Conservation (phyloP, 2,113 vertebrate species). For the Platichthys stellatus region DNA sequence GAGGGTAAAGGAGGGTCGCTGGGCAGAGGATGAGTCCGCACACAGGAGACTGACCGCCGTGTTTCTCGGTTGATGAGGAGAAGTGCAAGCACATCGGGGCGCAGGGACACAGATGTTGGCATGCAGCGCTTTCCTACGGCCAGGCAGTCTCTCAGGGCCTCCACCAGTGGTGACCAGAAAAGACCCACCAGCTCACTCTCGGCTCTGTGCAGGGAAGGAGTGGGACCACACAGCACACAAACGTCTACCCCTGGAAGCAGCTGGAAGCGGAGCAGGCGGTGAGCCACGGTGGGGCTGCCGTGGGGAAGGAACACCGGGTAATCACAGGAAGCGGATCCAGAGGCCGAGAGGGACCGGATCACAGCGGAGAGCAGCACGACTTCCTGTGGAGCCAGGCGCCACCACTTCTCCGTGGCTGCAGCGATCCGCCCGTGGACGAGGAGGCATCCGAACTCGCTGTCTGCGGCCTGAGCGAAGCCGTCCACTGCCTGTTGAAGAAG, state of each 20-base stretch:
- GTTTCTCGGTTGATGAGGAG: constrained; percentile 88
- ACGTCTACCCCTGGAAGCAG: constrained; percentile 86
- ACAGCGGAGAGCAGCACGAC: constrained; percentile 86
- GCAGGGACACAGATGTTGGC: constrained; percentile 77
- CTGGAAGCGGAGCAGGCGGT: constrained; percentile 88
- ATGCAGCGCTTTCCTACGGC: constrained; percentile 78
- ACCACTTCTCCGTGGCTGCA: constrained; percentile 90
- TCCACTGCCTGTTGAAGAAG: constrained; percentile 85
- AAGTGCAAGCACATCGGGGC: constrained; percentile 84
- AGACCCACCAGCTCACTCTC: constrained; percentile 82
- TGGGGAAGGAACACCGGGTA: constrained; percentile 91
- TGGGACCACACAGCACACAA: constrained; percentile 89
- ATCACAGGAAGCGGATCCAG: constrained; percentile 84
- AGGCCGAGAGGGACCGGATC: constrained; percentile 79
- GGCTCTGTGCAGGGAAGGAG: constrained; percentile 83
- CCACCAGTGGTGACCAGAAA: constrained; percentile 87
- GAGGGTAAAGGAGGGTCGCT: constrained; percentile 56
- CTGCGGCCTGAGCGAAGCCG: constrained; percentile 82
- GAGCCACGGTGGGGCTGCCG: constrained; percentile 90
- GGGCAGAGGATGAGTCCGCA: constrained; percentile 32
- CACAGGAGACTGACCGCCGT: constrained; percentile 83
- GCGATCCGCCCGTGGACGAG: constrained; percentile 81
- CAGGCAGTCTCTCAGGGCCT: constrained; percentile 82
- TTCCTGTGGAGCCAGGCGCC: constrained; percentile 87
- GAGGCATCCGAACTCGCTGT: constrained; percentile 88